Percentiles rank a stretch among this genome's conserved stretches.
Evolutionary conservation across 2,888 invertebrate species (phyloP).

Genomic region (Syrphus vitripennis): DNA sequence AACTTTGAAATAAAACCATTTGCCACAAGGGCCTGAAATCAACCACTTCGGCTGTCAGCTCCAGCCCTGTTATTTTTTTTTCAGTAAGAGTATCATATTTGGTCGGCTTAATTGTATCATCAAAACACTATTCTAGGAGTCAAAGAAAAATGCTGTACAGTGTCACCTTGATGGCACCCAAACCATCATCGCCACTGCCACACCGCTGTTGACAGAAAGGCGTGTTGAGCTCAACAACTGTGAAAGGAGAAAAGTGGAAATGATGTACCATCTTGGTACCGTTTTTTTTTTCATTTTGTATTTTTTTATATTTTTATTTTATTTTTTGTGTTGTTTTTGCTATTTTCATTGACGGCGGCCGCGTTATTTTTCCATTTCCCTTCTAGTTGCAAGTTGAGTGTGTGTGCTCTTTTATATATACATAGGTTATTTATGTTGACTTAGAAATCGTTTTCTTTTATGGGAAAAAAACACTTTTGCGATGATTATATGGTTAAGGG

Average conservation of each 20-base stretch:
- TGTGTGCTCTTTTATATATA: slow-evolving; percentile 61
- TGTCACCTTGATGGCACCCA: slow-evolving; percentile 4
- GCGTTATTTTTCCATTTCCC: slow-evolving; percentile 36
- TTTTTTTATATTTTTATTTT: slow-evolving; percentile 45
- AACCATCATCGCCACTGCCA: background rate
- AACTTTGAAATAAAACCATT: too few relatives aligned
- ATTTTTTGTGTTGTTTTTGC: slow-evolving; percentile 36
- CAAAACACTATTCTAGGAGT: slow-evolving; percentile 44
- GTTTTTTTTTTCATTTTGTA: slow-evolving; percentile 13
- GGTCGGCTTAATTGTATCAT: slow-evolving; percentile 61
- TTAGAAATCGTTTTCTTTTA: slow-evolving; percentile 71
- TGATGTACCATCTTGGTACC: slow-evolving; percentile 53
- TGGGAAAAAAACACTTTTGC: slow-evolving; percentile 63
- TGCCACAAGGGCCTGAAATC: too few relatives aligned
- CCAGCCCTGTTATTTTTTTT: slow-evolving; percentile 18
- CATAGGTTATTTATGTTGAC: slow-evolving; percentile 70
- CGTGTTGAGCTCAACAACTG: slow-evolving; percentile 28
- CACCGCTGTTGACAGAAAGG: slow-evolving; percentile 33
- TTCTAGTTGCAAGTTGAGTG: slow-evolving; percentile 11
- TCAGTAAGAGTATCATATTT: slow-evolving; percentile 43
- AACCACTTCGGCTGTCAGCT: too few relatives aligned
- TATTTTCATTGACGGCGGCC: slow-evolving; percentile 26
- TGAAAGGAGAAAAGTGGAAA: slow-evolving; percentile 68
- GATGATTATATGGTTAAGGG: slow-evolving; percentile 69
- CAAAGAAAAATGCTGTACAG: background rate